These are phyloP conservation scores for Achroia grisella DNA, from an alignment of 1,140 invertebrate genomes.

Conservation along the genomic window DNA sequence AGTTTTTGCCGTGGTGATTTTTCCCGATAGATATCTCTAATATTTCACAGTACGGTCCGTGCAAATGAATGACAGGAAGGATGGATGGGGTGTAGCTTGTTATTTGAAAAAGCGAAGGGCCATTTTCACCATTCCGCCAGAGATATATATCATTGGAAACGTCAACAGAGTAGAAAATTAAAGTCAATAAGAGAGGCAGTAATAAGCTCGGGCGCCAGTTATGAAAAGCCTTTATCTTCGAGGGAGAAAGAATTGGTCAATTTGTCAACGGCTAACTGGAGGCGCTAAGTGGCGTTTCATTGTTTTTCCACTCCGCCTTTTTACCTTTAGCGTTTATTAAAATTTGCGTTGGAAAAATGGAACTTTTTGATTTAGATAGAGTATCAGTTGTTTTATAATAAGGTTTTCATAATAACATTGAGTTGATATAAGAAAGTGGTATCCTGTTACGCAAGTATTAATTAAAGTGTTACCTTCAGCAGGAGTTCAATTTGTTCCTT, in stretches of 20 bases:
- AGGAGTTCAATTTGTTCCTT: no score
- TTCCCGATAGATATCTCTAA: conserved; percentile 61
- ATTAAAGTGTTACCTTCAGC: no score
- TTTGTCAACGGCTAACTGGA: conserved; percentile 47
- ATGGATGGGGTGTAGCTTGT: conserved; percentile 60
- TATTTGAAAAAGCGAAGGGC: conserved; percentile 68
- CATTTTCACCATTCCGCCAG: conserved; percentile 48
- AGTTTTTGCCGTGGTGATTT: conserved; percentile 60
- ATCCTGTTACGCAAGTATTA: no score
- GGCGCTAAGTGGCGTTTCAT: conserved; percentile 45
- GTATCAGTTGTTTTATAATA: neutral
- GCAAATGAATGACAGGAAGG: conserved; percentile 61
- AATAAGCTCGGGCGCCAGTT: conserved; percentile 39
- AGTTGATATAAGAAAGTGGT: no score
- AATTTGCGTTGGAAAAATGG: conserved; percentile 15
- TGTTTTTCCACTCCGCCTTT: conserved; percentile 24
- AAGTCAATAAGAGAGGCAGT: conserved; percentile 52
- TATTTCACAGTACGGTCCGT: conserved; percentile 58
- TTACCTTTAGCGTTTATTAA: conserved; percentile 19
- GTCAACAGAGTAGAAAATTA: conserved; percentile 69
- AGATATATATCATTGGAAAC: conserved; percentile 65
- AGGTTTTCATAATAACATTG: no score
- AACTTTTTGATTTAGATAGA: conserved; percentile 11
- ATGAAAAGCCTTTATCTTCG: conserved; percentile 39
- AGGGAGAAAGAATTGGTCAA: conserved; percentile 44